Evolutionary conservation across 1,140 invertebrate genomes (phyloP).

Genomic region (Archegozetes longisetosus): DNA sequence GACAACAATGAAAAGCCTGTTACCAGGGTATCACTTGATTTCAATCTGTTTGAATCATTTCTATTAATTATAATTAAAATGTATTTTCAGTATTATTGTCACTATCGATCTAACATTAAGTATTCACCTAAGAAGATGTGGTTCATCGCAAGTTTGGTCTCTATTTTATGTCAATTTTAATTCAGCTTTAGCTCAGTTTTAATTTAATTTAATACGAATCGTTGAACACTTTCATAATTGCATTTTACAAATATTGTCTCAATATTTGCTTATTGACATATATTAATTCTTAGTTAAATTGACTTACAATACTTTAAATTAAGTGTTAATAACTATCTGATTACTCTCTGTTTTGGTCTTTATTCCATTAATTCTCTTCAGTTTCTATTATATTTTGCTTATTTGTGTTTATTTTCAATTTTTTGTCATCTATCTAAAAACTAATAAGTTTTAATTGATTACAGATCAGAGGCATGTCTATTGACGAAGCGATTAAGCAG

Average conservation of each 20-base stretch:
- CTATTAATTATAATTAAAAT: background rate
- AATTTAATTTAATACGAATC: no score
- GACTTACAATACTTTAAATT: no score
- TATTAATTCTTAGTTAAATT: no score
- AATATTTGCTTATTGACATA: no score
- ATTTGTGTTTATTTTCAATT: slow-evolving; percentile 13
- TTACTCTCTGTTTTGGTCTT: slow-evolving; percentile 14
- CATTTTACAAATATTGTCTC: no score
- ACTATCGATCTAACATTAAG: slow-evolving; percentile 62
- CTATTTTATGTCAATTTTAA: slow-evolving; percentile 12
- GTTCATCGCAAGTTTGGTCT: slow-evolving; percentile 65
- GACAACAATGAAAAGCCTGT: background rate
- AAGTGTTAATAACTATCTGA: no score
- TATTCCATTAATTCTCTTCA: background rate
- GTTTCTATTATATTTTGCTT: background rate
- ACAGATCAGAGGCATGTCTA: slow-evolving; percentile 58
- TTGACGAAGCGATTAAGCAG: slow-evolving; percentile 86
- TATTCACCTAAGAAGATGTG: slow-evolving; percentile 81
- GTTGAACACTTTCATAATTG: no score
- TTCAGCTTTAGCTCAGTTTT: no score
- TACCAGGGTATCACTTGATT: background rate
- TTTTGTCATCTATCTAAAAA: no score
- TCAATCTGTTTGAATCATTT: background rate
- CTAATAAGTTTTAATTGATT: no score
- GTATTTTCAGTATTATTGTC: slow-evolving; percentile 35